A percentile compares a stretch with the other conserved stretches of the same genome.
phyloP scores from a whole-genome alignment of 2,113 vertebrate genomes.

The Paedocypris sp. region DNA sequence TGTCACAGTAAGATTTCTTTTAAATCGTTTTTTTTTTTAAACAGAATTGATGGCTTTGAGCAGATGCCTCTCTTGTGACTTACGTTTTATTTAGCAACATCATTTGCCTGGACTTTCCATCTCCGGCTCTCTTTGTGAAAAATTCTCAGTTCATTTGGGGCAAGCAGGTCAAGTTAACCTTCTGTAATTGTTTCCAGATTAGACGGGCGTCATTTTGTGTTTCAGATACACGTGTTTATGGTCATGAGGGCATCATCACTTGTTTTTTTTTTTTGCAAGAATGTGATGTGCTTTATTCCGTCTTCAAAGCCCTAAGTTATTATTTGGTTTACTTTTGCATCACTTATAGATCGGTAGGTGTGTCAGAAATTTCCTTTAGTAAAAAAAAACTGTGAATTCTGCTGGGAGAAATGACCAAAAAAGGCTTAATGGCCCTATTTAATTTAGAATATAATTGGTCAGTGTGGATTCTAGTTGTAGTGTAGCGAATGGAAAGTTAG shows the following conservation, averaged over 20 bases:
- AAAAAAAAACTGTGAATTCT: no score
- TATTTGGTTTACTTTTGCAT: constrained; percentile 33
- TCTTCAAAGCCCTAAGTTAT: constrained; percentile 72
- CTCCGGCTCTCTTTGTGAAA: constrained; percentile 70
- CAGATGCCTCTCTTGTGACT: constrained; percentile 62
- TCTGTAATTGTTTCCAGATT: constrained; percentile 92
- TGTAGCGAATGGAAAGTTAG: no score
- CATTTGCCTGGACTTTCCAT: constrained; percentile 59
- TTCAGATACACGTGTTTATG: constrained; percentile 52
- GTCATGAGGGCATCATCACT: constrained; percentile 80
- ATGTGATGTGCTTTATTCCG: constrained; percentile 77
- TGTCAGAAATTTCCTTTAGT: constrained; percentile 1
- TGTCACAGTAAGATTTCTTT: constrained; percentile 8
- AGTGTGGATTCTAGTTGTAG: no score
- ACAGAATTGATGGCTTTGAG: constrained; percentile 52
- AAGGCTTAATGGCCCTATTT: no score
- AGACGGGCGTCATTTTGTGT: constrained; percentile 56
- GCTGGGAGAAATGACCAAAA: no score
- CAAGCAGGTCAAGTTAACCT: constrained; percentile 90
- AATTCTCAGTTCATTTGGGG: constrained; percentile 87
- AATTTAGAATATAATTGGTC: no score
- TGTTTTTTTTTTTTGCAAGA: constrained; percentile 89
- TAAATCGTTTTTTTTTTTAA: constrained; percentile 22
- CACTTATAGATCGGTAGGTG: constrained; percentile 17
- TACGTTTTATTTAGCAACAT: constrained; percentile 72